Conservation (phyloP, 2,797 vertebrate species). For the Sciaenops ocellatus region DNA sequence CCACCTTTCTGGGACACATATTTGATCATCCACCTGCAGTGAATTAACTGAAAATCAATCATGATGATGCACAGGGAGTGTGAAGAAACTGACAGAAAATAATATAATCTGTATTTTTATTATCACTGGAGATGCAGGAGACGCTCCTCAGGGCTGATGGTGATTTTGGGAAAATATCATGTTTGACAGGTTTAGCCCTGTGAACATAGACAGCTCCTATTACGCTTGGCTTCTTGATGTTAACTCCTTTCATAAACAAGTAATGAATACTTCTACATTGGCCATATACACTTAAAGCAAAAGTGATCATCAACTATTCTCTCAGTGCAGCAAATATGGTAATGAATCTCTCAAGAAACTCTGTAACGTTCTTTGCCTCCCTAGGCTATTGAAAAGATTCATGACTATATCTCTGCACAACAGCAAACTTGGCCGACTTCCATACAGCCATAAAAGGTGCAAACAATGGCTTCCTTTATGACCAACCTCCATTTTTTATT, state of each 20-base stretch:
- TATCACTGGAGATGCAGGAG: constrained; percentile 57
- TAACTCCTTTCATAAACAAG: constrained; percentile 60
- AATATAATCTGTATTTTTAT: constrained; percentile 74
- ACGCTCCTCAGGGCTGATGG: constrained; percentile 41
- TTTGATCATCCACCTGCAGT: constrained; percentile 66
- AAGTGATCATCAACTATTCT: constrained; percentile 65
- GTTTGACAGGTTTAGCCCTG: constrained; percentile 65
- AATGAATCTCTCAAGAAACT: constrained; percentile 71
- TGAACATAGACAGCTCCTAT: constrained; percentile 50
- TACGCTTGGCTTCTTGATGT: constrained; percentile 43
- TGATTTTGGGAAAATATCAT: constrained; percentile 50
- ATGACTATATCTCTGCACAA: constrained; percentile 62
- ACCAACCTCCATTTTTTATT: constrained; percentile 51
- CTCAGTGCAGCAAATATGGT: constrained; percentile 70
- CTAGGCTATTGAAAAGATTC: constrained; percentile 66
- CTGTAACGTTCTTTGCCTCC: constrained; percentile 58
- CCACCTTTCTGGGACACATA: constrained; percentile 60
- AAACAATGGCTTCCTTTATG: constrained; percentile 61
- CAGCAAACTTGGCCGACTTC: constrained; percentile 60
- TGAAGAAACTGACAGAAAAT: constrained; percentile 71
- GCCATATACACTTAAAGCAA: constrained; percentile 62
- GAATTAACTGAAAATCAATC: constrained; percentile 78
- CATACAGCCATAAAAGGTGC: constrained; percentile 57
- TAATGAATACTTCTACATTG: constrained; percentile 66
- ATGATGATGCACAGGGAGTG: constrained; percentile 58